Evolutionary conservation across 2,888 invertebrate species (phyloP), one percentile per base, ranked within the genome.

Genomic region (Clunio marinus): DNA sequence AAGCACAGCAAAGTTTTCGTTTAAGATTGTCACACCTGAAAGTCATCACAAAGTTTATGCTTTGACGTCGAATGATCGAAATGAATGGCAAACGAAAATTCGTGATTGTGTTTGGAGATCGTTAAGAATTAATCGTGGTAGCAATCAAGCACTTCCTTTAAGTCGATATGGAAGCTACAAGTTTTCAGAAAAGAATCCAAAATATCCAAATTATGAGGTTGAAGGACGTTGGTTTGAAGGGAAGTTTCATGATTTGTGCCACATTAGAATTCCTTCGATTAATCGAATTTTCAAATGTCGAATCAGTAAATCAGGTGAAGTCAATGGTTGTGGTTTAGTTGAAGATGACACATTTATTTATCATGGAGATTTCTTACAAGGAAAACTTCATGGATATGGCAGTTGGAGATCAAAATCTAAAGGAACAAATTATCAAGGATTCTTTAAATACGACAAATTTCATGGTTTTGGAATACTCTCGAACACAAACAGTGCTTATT

Each of bases 391-490:
- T 76, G 94, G 94, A 10, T 86, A 86, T 72, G 93, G 90, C 0
- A 83, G 83, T 1, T 75, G 75, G 10, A 77, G 78, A 69, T 84
- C 90, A 79, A 89, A 85, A 74, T 87, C 86, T 69, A 91, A 90
- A n/a, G 20, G 17, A 2, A 92, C 92, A 74, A 80, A 89, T 15
- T 95, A 93, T 75, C 90, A 91, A 74, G 95, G 95, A 0, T 87
- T 88, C 75, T 93, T 94, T 75, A 88, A 88, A 75, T 91, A 93
- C 73, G 92, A 93, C 0, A 80, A 84, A 63, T 86, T 89, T 1
- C 88, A 92, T 74, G 95, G 95, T 0, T 93, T 94, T 75, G 95
- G 95, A 0, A 86, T 89, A 68, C 83, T 88, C 70, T 88, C 87
- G 70, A 88, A 89, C 74, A 91, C 92, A 22, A 87, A 88, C 71